These are phyloP conservation scores for Chelonoidis abingdonii DNA, from an alignment of 2,113 vertebrate species.

Conservation along the genomic window DNA sequence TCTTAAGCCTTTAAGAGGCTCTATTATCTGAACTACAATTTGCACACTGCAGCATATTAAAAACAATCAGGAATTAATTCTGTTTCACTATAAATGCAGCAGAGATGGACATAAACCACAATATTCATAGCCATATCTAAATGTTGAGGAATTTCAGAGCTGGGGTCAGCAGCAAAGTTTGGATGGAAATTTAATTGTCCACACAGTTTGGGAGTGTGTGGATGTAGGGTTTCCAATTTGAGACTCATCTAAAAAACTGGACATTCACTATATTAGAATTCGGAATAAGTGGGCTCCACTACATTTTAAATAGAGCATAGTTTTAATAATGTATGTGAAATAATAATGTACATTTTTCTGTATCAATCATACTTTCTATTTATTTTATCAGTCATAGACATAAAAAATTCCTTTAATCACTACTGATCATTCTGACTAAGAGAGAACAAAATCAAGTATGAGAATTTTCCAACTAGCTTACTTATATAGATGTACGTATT, in stretches of 20 bases:
- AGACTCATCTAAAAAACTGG: constrained; percentile 6
- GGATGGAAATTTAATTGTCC: constrained; percentile 8
- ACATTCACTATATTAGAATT: neutral
- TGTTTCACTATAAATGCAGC: neutral
- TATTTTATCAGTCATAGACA: constrained; percentile 35
- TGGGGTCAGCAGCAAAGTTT: neutral
- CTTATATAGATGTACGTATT: neutral
- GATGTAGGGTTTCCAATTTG: neutral
- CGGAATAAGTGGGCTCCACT: neutral
- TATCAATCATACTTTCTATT: constrained; percentile 24
- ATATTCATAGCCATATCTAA: neutral
- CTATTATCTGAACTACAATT: neutral
- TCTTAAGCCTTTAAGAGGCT: neutral
- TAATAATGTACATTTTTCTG: constrained; percentile 41
- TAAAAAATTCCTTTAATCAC: constrained; percentile 21
- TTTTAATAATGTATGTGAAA: constrained; percentile 23
- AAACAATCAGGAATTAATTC: neutral
- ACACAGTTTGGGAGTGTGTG: neutral
- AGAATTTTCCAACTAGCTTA: constrained; percentile 39
- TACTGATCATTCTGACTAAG: constrained; percentile 43
- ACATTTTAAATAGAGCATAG: constrained; percentile 7
- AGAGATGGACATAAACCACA: neutral
- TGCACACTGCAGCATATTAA: neutral
- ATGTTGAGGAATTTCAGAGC: neutral
- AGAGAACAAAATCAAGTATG: constrained; percentile 28